Conservation (phyloP, 2,888 invertebrate genomes). For the Harpalus rufipes region DNA sequence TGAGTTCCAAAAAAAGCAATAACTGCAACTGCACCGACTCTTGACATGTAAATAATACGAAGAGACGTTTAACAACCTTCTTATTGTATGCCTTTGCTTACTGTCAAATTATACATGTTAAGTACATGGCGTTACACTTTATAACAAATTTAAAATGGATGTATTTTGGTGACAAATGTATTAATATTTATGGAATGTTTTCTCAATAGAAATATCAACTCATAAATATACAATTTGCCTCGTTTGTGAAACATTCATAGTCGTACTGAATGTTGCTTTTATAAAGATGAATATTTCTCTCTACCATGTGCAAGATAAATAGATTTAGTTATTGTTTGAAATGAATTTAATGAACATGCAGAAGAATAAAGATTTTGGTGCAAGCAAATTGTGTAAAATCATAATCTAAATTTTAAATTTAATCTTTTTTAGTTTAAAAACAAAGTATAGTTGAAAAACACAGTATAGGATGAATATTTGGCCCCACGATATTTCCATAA, state of each 20-base stretch:
- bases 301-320: background rate
- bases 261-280: background rate
- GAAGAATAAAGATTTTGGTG: background rate
- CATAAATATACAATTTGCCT: slow-evolving; percentile 25
- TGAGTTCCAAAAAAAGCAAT: slow-evolving; percentile 9
- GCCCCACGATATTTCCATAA: too few relatives aligned
- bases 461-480: too few relatives aligned
- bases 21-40: background rate
- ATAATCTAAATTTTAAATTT: too few relatives aligned
- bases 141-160: background rate
- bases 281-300: background rate
- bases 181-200: slow-evolving; percentile 29
- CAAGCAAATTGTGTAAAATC: too few relatives aligned
- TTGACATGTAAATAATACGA: slow-evolving; percentile 9
- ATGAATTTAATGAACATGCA: too few relatives aligned
- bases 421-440: too few relatives aligned
- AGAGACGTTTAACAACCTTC: background rate
- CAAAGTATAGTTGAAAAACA: too few relatives aligned
- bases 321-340: background rate
- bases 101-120: slow-evolving; percentile 7
- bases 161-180: slow-evolving; percentile 22
- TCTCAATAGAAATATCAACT: slow-evolving; percentile 24
- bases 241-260: slow-evolving; percentile 23
- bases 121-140: background rate
- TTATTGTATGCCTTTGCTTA: background rate